Base-by-base conservation (phyloP, 53 echinoderm and acorn worm species). In the Antedon mediterranea region DNA sequence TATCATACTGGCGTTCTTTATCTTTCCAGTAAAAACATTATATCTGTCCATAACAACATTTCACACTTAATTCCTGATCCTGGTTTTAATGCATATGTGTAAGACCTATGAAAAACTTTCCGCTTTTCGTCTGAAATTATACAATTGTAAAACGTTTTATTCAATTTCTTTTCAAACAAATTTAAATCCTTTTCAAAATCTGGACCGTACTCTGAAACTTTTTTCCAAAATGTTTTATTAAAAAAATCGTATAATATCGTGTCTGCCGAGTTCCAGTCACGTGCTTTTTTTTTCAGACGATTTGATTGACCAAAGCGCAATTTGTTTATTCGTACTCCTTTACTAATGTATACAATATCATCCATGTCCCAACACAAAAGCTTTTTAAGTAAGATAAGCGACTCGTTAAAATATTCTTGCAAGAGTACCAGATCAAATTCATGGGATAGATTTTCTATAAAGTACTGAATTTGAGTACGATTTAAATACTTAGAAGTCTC, bases 351-450 rank as follows among this genome's bases (percentile, higher is more conserved):
- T 27, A 83, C 44, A 41, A 87, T 80, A 41, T 87, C 87, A 4
- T 79, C 76, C 9, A 73, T 76, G 41, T 75, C 76, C 87, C 87
- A 87, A 43, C 87, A 87, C 77, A 87, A 42, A 32, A 74, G 32
- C n/a, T 82, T 79, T 28, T 79, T 78, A 0, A 88, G 79, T 20
- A 85, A 43, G 6, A 88, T 75, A 30, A 88, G 78, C 2, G 85
- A 88, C 34, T 85, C 85, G 73, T 88, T 85, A 75, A 85, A 88
- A 32, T 88, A 82, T 73, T 88, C 89, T 4, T 43, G 82, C 26
- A 88, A 75, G 79, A 88, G 78, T 30, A 87, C 75, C 3, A 87
- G 73, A 75, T 83, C 76, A 33, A 87, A 71, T 28, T 87, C 79
- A 0, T 27, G 23, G 0, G 73, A 34, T 31, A 87, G 72, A 30